phyloP scores from a whole-genome alignment of 2,113 vertebrate genomes.

The Tringa solitaria region DNA sequence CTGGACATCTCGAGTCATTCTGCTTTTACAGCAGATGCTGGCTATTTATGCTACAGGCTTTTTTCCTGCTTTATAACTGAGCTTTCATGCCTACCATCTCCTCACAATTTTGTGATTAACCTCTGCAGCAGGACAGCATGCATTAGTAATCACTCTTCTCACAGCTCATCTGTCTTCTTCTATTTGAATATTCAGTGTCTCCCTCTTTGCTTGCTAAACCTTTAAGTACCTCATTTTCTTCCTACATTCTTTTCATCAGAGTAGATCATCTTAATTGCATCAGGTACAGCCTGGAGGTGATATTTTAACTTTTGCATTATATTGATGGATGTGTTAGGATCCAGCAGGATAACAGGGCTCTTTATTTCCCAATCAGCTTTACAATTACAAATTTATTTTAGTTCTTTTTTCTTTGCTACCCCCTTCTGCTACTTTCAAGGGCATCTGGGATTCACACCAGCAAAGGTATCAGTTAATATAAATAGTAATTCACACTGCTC shows the following conservation, averaged over 20 bases:
- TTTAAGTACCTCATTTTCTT: neutral
- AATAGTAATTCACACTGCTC: neutral
- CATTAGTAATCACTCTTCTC: neutral
- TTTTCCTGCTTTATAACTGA: neutral
- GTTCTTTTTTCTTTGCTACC: neutral
- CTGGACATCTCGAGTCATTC: neutral
- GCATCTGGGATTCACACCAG: neutral
- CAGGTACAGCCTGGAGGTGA: neutral
- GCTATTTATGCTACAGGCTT: neutral
- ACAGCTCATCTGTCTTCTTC: neutral
- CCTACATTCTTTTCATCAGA: neutral
- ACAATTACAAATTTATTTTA: neutral
- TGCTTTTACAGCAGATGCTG: neutral
- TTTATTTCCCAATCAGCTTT: neutral
- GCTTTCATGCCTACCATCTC: neutral
- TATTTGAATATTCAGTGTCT: neutral
- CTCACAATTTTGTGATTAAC: neutral
- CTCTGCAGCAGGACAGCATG: neutral
- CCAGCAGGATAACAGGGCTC: neutral
- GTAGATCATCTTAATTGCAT: neutral
- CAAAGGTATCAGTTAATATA: neutral
- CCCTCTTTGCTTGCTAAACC: neutral
- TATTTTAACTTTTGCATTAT: neutral
- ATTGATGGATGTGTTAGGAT: neutral
- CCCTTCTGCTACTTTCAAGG: neutral